phyloP scores from a whole-genome alignment of 2,888 invertebrate species.

The Eretmocerus hayati region DNA sequence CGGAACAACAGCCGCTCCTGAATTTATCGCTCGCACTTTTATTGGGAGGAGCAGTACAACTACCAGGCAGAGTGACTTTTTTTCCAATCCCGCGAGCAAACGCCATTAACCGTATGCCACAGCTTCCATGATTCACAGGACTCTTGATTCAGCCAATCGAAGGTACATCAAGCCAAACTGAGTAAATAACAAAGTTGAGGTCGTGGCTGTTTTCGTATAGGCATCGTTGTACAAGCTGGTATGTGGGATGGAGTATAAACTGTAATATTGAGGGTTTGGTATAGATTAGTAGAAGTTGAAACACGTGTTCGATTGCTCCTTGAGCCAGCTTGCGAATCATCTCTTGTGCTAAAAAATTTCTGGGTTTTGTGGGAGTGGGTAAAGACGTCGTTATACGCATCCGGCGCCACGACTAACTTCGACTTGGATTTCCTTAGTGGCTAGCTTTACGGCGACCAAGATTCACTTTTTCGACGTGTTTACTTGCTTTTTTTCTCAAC shows the following conservation, averaged over 20 bases:
- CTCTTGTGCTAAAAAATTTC: conserved; percentile 43
- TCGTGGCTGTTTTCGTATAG: conserved; percentile 13
- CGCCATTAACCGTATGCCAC: no score
- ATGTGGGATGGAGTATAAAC: no score
- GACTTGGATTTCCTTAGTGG: conserved; percentile 21
- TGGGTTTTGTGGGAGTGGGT: conserved; percentile 39
- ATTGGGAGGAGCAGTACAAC: no score
- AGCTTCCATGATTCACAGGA: no score
- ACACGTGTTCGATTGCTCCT: conserved; percentile 43
- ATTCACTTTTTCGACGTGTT: no score
- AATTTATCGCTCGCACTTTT: neutral
- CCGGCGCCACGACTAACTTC: conserved; percentile 34
- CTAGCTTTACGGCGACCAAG: no score
- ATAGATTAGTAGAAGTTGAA: conserved; percentile 43
- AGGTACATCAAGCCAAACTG: neutral
- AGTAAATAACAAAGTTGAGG: conserved; percentile 27
- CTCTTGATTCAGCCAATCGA: no score
- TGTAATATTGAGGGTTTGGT: no score
- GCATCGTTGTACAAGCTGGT: no score
- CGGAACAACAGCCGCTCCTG: neutral
- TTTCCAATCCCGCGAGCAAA: neutral
- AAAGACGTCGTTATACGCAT: conserved; percentile 46
- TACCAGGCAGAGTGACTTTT: neutral
- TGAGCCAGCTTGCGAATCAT: no score
- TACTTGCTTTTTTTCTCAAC: no score